Conservation (phyloP, 2,888 invertebrate genomes). For the Chydorus sphaericus region DNA sequence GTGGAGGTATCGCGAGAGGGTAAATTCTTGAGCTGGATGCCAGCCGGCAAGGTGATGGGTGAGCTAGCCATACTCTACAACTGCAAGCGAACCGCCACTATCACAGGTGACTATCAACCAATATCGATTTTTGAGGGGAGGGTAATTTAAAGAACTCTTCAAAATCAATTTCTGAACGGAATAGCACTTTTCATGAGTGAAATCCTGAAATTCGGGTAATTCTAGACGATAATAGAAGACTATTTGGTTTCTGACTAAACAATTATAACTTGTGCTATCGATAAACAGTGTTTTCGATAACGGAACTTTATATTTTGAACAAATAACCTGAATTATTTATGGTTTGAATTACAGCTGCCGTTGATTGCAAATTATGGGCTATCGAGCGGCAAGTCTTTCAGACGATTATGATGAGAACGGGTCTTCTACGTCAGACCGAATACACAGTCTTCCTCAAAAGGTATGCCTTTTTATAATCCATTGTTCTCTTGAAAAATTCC, state of each 20-base stretch:
- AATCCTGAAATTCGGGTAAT: no score
- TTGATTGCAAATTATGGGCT: constrained; percentile 90
- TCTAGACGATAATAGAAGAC: no score
- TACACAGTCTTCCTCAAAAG: constrained; percentile 95
- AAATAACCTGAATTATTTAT: neutral
- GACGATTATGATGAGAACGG: constrained; percentile 98
- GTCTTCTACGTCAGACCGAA: constrained; percentile 84
- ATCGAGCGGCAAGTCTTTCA: constrained; percentile 97
- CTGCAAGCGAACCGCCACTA: constrained; percentile 95
- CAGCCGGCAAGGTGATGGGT: constrained; percentile 92
- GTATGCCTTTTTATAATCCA: constrained; percentile 33
- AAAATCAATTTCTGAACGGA: no score
- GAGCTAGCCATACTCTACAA: constrained; percentile 98
- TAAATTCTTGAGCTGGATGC: constrained; percentile 85
- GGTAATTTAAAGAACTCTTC: no score
- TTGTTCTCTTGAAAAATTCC: no score
- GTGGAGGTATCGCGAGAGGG: constrained; percentile 95
- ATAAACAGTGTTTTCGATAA: no score
- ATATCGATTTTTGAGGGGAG: no score
- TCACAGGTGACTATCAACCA: constrained; percentile 42
- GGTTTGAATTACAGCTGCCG: constrained; percentile 45
- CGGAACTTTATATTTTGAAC: no score
- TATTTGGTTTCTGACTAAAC: no score
- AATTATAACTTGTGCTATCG: no score
- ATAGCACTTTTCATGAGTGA: no score